phyloP scores from a whole-genome alignment of 2,797 vertebrate species.

The Dromococcyx pavoninus region DNA sequence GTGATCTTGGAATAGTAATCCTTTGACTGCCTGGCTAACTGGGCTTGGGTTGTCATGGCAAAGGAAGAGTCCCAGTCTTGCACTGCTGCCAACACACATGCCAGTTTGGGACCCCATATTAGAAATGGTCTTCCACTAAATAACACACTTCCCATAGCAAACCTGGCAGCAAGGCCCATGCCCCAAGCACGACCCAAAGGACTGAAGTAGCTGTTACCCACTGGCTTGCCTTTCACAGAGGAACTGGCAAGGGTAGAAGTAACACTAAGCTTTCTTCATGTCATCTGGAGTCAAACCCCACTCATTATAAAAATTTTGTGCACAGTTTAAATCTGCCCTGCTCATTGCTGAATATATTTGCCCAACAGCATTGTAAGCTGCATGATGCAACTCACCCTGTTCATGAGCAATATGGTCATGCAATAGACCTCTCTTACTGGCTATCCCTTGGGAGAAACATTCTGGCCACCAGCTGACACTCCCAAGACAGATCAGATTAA shows the following conservation, averaged over 20 bases:
- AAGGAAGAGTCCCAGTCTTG: not conserved
- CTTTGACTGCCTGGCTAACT: not conserved
- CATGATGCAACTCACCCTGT: not conserved
- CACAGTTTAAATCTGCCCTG: not conserved
- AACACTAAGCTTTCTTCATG: not conserved
- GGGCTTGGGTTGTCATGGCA: not conserved
- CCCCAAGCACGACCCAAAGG: not conserved
- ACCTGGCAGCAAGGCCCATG: not conserved
- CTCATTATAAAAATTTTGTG: not conserved
- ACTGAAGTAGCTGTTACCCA: not conserved
- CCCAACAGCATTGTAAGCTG: not conserved
- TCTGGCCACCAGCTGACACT: not conserved
- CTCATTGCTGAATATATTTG: not conserved
- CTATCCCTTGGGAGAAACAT: not conserved
- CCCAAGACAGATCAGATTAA: not conserved
- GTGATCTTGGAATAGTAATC: not conserved
- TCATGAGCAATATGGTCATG: not conserved
- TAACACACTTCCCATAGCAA: not conserved
- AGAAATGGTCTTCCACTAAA: not conserved
- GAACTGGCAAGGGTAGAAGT: not conserved
- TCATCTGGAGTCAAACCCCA: not conserved
- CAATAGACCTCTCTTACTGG: not conserved
- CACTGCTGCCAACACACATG: not conserved
- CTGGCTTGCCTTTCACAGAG: not conserved
- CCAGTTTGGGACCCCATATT: not conserved